Evolutionary conservation across 1,140 invertebrate genomes (phyloP), one percentile per base, ranked within the genome.

Genomic region (Drosophila mayri): DNA sequence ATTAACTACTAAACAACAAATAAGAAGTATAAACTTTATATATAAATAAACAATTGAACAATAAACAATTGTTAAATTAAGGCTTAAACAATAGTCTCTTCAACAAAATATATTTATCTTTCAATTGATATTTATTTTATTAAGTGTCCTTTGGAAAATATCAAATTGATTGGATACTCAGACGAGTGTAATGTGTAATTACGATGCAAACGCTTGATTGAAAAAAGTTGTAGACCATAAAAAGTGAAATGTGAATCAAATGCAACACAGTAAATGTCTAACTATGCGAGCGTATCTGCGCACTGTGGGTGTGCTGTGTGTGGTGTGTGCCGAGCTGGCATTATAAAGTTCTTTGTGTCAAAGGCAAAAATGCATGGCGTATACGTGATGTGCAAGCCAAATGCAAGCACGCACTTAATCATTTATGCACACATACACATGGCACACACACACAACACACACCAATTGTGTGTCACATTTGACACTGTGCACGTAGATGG

Each of bases 321-420:
- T n/a, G n/a, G n/a, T n/a, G n/a, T 59, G 37, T 58, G 63, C 28
- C 20, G 41, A 50, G 46, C 57, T 58, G 43, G 55, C 76, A 74
- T 88, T 83, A 88, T 88, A 83, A 88, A 87, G 84, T 80, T 76
- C 84, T 88, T 83, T 88, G 76, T 83, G 81, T 80, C 81, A 84
- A 80, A 84, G 76, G 66, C 32, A 80, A 76, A 84, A 84, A 84
- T 88, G 76, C 83, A 87, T 88, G 63, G 84, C 57, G 58, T 25
- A 62, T 82, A 87, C 84, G 84, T 87, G 84, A 78, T 46, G 65
- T 66, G 76, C 58, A 76, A 73, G 40, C 67, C 50, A 88, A 71
- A 83, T 87, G 83, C 79, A 88, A 67, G 71, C 85, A 83, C 85
- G 80, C 84, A 80, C 83, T 87, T 83, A 88, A 87, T 88, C 85